Evolutionary conservation across 2,113 vertebrate species (phyloP), one percentile per base, ranked within the genome.

Genomic region (Elephas maximus): DNA sequence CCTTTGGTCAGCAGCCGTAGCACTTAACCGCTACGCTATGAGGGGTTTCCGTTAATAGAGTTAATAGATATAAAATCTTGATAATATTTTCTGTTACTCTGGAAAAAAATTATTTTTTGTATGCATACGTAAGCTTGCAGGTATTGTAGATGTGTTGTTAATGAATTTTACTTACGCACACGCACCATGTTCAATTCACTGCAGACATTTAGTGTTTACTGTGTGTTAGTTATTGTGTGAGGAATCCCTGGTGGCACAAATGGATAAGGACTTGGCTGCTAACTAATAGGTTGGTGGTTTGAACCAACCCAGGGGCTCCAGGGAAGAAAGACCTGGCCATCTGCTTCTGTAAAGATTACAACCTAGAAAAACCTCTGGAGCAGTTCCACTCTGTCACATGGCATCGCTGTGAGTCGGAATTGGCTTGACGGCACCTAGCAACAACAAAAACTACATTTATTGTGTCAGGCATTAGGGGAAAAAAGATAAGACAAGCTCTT

Each of bases 81-180:
- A 90, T 89, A 44, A 94, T 88, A 48, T 92, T 96, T 94, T 94
- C 81, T 84, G 9, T 83, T 95, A 15, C 65, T 17, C 63, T 60
- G 65, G 91, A 91, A 96, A 96, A 96, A 90, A 84, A 74, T 41
- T 96, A 88, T 51, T 48, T 45, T 11, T 51, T 79, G 26, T 51
- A 15, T 51, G 14, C 45, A 51, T 74, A 82, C 0, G 5, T 69
- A 76, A 88, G 33, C 51, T 86, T 91, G 17, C 2, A 86, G 26
- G 1, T 92, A 84, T 90, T 92, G 78, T 69, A 78, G 48, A 86
- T 82, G 80, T 8, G 44, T 6, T 41, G 20, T 90, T 88, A 69
- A 69, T 90, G 67, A 37, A 91, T 96, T 96, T 90, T 97, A 71
- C 51, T 86, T 30, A 62, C 28, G 91, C 21, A 69, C 21, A 95